Percentiles rank a stretch among this genome's conserved stretches.
These are phyloP conservation scores for Malurus elegans DNA, from an alignment of 2,113 vertebrate genomes.

Conservation along the genomic window DNA sequence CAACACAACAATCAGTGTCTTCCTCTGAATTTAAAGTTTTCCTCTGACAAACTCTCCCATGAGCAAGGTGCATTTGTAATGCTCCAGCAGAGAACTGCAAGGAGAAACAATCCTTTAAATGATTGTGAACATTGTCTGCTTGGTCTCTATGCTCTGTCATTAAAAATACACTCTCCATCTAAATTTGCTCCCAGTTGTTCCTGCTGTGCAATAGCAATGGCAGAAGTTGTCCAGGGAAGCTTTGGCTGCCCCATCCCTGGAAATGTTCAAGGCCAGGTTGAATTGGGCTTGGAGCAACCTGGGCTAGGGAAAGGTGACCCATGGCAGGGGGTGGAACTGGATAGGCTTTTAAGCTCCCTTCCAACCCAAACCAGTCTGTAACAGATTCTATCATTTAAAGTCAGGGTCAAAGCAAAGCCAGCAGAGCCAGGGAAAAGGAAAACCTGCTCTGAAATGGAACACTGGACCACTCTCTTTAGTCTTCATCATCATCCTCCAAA, in stretches of 20 bases:
- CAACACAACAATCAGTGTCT: neutral
- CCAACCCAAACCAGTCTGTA: neutral
- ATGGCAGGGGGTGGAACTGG: neutral
- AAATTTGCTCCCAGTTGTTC: neutral
- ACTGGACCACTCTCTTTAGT: neutral
- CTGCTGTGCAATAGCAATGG: neutral
- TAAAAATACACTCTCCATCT: neutral
- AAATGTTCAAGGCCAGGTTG: neutral
- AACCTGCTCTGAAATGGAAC: neutral
- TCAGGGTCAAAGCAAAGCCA: neutral
- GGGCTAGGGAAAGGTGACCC: neutral
- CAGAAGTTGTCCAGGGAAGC: neutral
- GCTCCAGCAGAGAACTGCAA: neutral
- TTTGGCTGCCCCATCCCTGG: neutral
- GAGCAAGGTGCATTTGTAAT: neutral
- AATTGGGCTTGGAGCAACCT: rapidly evolving
- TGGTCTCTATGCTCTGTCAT: neutral
- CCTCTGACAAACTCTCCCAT: neutral
- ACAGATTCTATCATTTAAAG: neutral
- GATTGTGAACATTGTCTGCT: neutral
- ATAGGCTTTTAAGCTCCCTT: neutral
- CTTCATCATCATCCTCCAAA: neutral
- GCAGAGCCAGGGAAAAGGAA: neutral
- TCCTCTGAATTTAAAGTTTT: neutral
- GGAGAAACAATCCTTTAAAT: neutral